Evolutionary conservation across 2,888 invertebrate species (phyloP).

Genomic region (Cheilosia variabilis): DNA sequence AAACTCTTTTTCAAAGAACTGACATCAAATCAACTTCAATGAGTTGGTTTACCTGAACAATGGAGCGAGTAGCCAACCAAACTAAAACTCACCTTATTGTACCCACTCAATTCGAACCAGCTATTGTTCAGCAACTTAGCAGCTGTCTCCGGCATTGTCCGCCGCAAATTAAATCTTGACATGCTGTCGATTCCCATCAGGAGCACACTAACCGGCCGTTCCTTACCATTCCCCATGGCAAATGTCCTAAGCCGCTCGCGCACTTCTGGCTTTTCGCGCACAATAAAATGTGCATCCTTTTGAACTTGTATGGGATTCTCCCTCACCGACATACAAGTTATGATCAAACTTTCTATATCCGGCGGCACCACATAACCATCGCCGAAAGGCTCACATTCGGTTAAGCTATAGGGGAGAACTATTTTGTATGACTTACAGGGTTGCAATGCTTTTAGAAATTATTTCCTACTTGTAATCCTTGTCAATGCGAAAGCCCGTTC

Average conservation of each 20-base stretch:
- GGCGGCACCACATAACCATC: constrained; percentile 78
- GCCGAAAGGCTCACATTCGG: constrained; percentile 77
- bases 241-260: neutral
- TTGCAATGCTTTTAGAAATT: neutral
- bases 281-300: constrained; percentile 84
- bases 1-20: no score
- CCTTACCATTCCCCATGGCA: neutral
- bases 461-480: constrained; percentile 78
- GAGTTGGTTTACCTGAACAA: no score
- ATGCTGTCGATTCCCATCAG: constrained; percentile 93
- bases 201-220: constrained; percentile 85
- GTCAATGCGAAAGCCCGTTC: constrained; percentile 78
- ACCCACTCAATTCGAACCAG: constrained; percentile 90
- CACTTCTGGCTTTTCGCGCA: constrained; percentile 84
- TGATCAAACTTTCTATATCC: constrained; percentile 78
- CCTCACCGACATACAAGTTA: constrained; percentile 81
- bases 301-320: constrained; percentile 77
- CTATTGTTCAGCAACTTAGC: constrained; percentile 86
- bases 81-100: constrained; percentile 85
- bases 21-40: no score
- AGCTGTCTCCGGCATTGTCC: constrained; percentile 89
- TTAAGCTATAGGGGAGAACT: constrained; percentile 74
- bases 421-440: no score
- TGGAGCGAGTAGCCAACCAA: no score
- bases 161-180: constrained; percentile 90